phyloP scores from a whole-genome alignment of 2,797 vertebrate species.

The Cottoperca gobio region DNA sequence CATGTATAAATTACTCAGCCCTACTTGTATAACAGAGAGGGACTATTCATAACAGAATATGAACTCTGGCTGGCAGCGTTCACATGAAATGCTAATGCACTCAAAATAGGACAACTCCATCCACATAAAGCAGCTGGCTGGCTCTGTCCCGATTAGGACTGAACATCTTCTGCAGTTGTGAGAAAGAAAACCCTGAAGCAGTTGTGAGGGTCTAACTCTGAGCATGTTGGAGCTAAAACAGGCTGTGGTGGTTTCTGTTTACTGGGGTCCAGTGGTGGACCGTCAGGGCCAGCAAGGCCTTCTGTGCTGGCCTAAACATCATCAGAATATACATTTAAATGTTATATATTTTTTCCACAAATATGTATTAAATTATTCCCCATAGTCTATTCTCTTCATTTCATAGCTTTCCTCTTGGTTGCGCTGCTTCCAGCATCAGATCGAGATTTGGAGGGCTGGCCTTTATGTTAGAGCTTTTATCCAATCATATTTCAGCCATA shows the following conservation, averaged over 20 bases:
- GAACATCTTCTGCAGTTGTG: not conserved
- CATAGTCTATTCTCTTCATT: too few relatives aligned
- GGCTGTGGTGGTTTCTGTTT: slow-evolving; percentile 3
- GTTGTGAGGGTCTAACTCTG: not conserved
- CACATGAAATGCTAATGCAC: slow-evolving; percentile 26
- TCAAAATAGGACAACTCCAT: slow-evolving; percentile 26
- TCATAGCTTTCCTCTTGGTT: too few relatives aligned
- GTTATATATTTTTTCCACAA: too few relatives aligned
- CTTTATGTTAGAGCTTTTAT: too few relatives aligned
- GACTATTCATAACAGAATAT: slow-evolving; percentile 12
- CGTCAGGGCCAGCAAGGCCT: too few relatives aligned
- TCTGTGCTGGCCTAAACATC: too few relatives aligned
- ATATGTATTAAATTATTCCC: too few relatives aligned
- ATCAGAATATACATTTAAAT: too few relatives aligned
- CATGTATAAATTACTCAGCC: not conserved
- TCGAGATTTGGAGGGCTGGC: too few relatives aligned
- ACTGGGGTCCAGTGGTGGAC: too few relatives aligned
- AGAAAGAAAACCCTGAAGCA: not conserved
- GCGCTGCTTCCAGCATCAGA: too few relatives aligned
- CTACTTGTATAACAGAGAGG: not conserved
- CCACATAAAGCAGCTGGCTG: slow-evolving; percentile 28
- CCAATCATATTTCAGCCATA: too few relatives aligned
- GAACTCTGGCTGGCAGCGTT: slow-evolving; percentile 18
- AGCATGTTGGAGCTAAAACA: slow-evolving; percentile 9
- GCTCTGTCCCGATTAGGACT: slow-evolving; percentile 9